A percentile compares a stretch with the other conserved stretches of the same genome.
Evolutionary conservation across 2,888 invertebrate genomes (phyloP).

Genomic region (Hypercompe scribonia): DNA sequence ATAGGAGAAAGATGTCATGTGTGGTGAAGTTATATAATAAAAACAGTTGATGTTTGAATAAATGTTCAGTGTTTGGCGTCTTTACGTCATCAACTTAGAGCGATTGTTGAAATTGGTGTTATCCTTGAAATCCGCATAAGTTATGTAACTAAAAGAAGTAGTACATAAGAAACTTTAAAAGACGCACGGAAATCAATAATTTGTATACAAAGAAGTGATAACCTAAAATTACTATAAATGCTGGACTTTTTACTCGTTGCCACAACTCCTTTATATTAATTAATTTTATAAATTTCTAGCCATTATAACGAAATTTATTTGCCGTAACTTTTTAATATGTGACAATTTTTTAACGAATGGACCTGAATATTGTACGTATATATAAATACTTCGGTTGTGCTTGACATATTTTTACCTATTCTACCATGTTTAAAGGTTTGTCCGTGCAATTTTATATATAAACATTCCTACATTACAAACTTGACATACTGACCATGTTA

Average conservation of each 20-base stretch:
- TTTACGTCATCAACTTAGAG: slow-evolving; percentile 40
- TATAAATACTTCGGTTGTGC: slow-evolving; percentile 46
- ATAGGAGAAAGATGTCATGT: slow-evolving; percentile 40
- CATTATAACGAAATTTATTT: slow-evolving; percentile 47
- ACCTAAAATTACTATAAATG: slow-evolving; percentile 65
- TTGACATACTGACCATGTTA: slow-evolving; percentile 22
- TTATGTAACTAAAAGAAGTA: slow-evolving; percentile 49
- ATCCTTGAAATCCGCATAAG: slow-evolving; percentile 40
- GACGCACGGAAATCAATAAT: slow-evolving; percentile 59
- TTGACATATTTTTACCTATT: slow-evolving; percentile 40
- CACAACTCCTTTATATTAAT: slow-evolving; percentile 66
- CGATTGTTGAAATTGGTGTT: slow-evolving; percentile 47
- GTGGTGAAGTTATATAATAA: slow-evolving; percentile 27
- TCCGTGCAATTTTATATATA: slow-evolving; percentile 27
- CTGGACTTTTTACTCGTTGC: slow-evolving; percentile 80
- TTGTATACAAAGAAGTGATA: slow-evolving; percentile 66
- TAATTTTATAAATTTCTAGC: slow-evolving; percentile 58
- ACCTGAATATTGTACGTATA: slow-evolving; percentile 37
- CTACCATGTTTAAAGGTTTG: slow-evolving; percentile 27
- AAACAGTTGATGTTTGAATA: slow-evolving; percentile 24
- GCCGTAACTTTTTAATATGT: slow-evolving; percentile 41
- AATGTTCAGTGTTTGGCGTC: slow-evolving; percentile 26
- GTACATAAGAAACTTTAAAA: slow-evolving; percentile 49
- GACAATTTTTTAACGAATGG: slow-evolving; percentile 35
- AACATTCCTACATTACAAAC: slow-evolving; percentile 52